Evolutionary conservation across 53 echinoderm and acorn worm species (phyloP).

Genomic region (Actinopyga echinites): DNA sequence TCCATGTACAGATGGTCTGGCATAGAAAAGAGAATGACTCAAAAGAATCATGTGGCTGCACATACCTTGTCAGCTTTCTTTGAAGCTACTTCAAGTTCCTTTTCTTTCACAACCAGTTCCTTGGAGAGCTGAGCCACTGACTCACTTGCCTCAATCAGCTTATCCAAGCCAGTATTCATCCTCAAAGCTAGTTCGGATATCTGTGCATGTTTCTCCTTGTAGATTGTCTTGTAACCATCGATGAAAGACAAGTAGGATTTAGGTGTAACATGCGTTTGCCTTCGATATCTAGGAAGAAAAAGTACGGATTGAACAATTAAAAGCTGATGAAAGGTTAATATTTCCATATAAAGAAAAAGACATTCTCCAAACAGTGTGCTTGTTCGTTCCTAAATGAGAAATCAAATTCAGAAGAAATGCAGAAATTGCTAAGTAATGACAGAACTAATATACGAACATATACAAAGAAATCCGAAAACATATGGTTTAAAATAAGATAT

Average conservation of each 20-base stretch:
- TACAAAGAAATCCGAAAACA: no score
- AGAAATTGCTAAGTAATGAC: no score
- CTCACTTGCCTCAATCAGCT: constrained; percentile 94
- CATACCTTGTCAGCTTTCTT: constrained; percentile 90
- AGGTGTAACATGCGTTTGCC: constrained; percentile 98
- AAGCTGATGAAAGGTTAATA: neutral
- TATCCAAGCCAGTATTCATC: constrained; percentile 98
- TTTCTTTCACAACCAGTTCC: constrained; percentile 93
- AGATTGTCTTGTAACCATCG: constrained; percentile 95
- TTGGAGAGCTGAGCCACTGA: constrained; percentile 88
- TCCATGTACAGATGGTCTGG: no score
- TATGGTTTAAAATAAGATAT: no score
- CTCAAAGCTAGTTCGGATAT: constrained; percentile 88
- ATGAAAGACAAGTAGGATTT: constrained; percentile 99
- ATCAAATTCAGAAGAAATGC: no score
- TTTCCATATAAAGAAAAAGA: neutral
- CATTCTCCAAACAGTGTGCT: no score
- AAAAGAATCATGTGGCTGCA: no score
- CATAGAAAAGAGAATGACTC: no score
- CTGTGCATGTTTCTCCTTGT: constrained; percentile 75
- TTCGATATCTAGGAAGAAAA: constrained; percentile 71
- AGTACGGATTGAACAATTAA: neutral
- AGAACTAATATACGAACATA: no score
- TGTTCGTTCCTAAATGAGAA: no score
- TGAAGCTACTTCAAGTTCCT: constrained; percentile 92